Conservation (phyloP, 2,113 vertebrate genomes). For the Oncorhynchus kisutch region DNA sequence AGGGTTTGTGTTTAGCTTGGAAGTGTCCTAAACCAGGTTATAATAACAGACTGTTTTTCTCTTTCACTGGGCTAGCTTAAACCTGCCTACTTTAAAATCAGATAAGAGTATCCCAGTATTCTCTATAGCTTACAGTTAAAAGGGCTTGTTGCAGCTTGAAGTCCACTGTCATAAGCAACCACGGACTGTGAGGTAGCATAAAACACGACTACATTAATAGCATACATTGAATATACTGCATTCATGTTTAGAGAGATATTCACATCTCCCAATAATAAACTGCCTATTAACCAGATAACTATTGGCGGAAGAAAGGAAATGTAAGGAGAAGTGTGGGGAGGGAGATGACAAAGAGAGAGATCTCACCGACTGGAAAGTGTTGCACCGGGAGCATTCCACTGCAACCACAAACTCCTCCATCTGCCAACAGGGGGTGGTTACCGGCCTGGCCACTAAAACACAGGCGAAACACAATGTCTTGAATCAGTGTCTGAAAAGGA, state of each 20-base stretch:
- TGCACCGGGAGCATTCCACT: slow-evolving; percentile 72
- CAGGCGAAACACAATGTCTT: neutral
- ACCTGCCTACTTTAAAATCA: too few relatives aligned
- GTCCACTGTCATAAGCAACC: too few relatives aligned
- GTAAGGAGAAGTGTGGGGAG: neutral
- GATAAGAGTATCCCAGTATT: neutral
- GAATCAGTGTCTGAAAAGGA: neutral
- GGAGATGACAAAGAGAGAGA: neutral
- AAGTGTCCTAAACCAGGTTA: neutral
- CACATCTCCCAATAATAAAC: too few relatives aligned
- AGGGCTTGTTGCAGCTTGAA: too few relatives aligned
- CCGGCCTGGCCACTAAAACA: slow-evolving; percentile 47
- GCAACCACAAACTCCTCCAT: slow-evolving; percentile 79
- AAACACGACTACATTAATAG: neutral
- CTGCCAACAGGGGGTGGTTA: slow-evolving; percentile 73
- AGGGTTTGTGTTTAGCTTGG: too few relatives aligned
- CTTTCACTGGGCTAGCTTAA: too few relatives aligned
- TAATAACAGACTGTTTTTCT: neutral
- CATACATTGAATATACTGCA: too few relatives aligned
- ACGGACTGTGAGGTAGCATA: too few relatives aligned
- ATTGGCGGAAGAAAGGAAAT: too few relatives aligned
- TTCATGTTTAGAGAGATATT: too few relatives aligned
- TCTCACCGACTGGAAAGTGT: slow-evolving; percentile 76
- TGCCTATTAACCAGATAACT: too few relatives aligned
- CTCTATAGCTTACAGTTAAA: too few relatives aligned